Evolutionary conservation across 2,113 vertebrate species (phyloP), one percentile per base, ranked within the genome.

Genomic region (Urocynchramus pylzowi): DNA sequence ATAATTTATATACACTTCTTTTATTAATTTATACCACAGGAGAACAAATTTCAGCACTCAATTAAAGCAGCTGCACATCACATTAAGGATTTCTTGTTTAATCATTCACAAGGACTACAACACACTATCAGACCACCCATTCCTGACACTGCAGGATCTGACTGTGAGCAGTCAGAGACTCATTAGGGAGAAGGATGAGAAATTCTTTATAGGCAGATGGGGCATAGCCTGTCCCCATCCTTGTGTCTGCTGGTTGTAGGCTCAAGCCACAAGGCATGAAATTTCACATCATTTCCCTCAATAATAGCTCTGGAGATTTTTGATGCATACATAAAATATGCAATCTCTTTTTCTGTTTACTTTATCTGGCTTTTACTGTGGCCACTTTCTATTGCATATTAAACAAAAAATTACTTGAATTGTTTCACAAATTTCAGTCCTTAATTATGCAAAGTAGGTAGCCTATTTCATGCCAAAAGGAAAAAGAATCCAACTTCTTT

Each of bases 11-110:
- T 37, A 35, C 17, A 30, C 22, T 63, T 63, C 24, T 33, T 94
- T 92, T 74, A 87, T 92, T 87, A 86, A 92, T 96, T 91, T 78
- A 89, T 92, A 53, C 16, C 44, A 60, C 49, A 53, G 45, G 27
- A 92, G 82, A 93, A 76, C 21, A 16, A 79, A 78, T 70, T 85
- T 64, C 53, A 76, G 63, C 49, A 35, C 19, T 78, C 60, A 87
- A 3, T 68, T 74, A 87, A 78, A 85, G 49, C 26, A 83, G 41
- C 26, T 85, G 73, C 61, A 65, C 26, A 56, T 16, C 50, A 39
- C 63, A 42, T 37, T 60, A 65, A 68, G 26, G 41, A 88, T 64
- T 93, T 82, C 31, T 76, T 87, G 9, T 56, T 85, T 60, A 87
- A 75, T 53, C 4, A 2, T 65, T 85, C n/a, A 21, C n/a, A 47